Evolutionary conservation across 1,140 invertebrate species (phyloP), one percentile per base, ranked within the genome.

Genomic region (Dinothrombium tinctorium): DNA sequence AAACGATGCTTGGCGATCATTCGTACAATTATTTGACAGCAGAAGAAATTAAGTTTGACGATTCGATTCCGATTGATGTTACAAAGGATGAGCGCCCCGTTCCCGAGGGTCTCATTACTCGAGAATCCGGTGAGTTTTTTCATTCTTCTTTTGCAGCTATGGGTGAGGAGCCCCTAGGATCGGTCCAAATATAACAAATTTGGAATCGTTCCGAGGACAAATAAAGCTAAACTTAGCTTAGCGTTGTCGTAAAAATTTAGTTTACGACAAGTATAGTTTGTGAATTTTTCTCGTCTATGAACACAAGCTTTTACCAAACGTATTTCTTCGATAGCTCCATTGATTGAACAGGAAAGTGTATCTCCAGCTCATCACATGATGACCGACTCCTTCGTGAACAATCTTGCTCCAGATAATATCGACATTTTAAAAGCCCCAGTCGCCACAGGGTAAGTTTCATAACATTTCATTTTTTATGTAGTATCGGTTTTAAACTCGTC

Each of bases 401-500:
- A 64, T 25, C 71, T 72, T 54, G 66, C 71, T 19, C 71, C 75
- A 37, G 83, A 90, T 59, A 89, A 89, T 61, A 69, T 87, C 42
- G 78, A 78, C 52, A 76, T 89, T 47, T 74, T 78, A 47, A 64
- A 74, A 44, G 72, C 73, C 52, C 75, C 77, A 20, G 68, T 84
- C 35, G 76, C 80, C 54, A 77, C 80, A 58, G 82, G 82, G 82
- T 87, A 69, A 68, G 75, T 59, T 26, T 31, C 45, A 31, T 46
- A n/a, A n/a, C n/a, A n/a, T n/a, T n/a, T n/a, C n/a, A n/a, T n/a
- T n/a, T n/a, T n/a, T n/a, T 29, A n/a, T n/a, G n/a, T n/a, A n/a
- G n/a, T n/a, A n/a, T n/a, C n/a, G n/a, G n/a, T n/a, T n/a, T n/a
- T n/a, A n/a, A n/a, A n/a, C n/a, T n/a, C n/a, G n/a, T n/a, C n/a